These are phyloP conservation scores for Strix uralensis DNA, from an alignment of 2,113 vertebrate species.

Conservation along the genomic window DNA sequence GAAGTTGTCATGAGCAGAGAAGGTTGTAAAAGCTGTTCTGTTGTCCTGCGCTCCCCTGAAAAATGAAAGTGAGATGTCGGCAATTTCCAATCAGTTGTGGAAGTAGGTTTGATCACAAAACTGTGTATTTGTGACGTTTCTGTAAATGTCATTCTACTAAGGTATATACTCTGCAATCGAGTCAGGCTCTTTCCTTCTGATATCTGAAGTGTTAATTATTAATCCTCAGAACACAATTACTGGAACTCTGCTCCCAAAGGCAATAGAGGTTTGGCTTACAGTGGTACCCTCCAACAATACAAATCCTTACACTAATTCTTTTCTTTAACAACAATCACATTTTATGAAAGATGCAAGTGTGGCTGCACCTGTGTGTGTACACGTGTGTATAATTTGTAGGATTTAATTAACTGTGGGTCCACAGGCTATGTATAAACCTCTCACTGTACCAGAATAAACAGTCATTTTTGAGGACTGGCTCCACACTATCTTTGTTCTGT, in stretches of 20 bases:
- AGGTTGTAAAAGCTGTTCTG: not conserved
- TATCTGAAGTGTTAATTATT: conserved; percentile 24
- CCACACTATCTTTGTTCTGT: not conserved
- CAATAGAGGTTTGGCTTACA: not conserved
- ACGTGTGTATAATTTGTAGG: not conserved
- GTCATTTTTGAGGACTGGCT: not conserved
- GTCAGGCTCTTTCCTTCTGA: not conserved
- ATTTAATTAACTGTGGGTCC: not conserved
- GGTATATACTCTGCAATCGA: not conserved
- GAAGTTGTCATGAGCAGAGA: not conserved
- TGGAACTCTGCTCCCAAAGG: not conserved
- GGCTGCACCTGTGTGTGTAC: not conserved
- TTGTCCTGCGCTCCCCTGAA: not conserved
- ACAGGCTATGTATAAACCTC: not conserved
- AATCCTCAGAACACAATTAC: not conserved
- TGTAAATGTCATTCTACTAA: not conserved
- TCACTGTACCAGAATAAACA: not conserved
- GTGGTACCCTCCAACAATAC: not conserved
- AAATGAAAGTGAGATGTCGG: not conserved
- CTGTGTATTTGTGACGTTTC: not conserved
- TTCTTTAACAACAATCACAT: not conserved
- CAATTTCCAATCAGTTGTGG: not conserved
- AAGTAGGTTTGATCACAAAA: not conserved
- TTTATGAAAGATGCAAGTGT: not conserved
- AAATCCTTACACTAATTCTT: not conserved